Conservation (phyloP, 2,797 vertebrate species). For the Sciurus carolinensis region DNA sequence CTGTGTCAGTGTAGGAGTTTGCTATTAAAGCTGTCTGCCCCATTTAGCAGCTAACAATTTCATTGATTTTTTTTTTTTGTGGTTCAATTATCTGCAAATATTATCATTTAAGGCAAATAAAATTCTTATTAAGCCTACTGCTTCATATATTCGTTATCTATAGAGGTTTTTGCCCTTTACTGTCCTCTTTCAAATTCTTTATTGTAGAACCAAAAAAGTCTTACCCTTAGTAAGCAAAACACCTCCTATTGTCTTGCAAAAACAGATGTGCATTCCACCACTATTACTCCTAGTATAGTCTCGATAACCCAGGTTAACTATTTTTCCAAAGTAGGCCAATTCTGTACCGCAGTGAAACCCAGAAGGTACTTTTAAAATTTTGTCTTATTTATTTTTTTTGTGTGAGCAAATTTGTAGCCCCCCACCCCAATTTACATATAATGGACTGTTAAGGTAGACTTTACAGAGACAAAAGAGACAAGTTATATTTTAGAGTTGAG, state of each 20-base stretch:
- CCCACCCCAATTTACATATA: too few species aligned
- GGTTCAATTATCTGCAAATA: too few species aligned
- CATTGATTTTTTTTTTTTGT: too few species aligned
- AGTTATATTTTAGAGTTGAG: not conserved
- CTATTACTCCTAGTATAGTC: not conserved
- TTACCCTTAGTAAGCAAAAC: conserved; percentile 23
- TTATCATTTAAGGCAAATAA: too few species aligned
- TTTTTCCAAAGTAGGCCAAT: not conserved
- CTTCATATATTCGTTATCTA: too few species aligned
- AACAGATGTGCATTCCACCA: not conserved
- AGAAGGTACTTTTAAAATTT: not conserved
- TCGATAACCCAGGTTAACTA: not conserved
- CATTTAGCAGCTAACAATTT: too few species aligned
- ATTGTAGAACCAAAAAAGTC: not conserved
- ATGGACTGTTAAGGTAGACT: not conserved
- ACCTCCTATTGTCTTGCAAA: not conserved
- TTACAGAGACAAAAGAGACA: conserved; percentile 7
- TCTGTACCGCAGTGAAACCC: not conserved
- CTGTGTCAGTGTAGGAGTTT: too few species aligned
- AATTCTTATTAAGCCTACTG: too few species aligned
- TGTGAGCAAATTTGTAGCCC: not conserved
- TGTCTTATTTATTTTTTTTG: not conserved
- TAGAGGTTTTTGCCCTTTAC: too few species aligned
- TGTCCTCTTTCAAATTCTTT: not conserved
- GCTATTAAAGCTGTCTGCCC: too few species aligned